Percentiles rank a stretch among this genome's conserved stretches.
phyloP scores from a whole-genome alignment of 92 coral and sea anemone genomes.

The Epizoanthus fatuus region DNA sequence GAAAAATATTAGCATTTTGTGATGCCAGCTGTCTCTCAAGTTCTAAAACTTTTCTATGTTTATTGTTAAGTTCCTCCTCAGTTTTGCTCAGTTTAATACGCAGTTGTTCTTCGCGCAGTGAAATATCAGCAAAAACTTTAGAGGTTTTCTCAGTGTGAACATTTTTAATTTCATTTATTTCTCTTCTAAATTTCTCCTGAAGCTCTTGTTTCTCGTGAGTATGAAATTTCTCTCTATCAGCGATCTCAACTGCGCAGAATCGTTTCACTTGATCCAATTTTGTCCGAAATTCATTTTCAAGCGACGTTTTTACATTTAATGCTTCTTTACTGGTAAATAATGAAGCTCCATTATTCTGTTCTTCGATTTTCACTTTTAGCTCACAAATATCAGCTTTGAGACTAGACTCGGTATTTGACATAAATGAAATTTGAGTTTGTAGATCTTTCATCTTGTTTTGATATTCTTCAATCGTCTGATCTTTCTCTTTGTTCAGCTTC shows the following conservation, averaged over 20 bases:
- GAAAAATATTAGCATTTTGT: too few species aligned
- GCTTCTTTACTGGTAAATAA: neutral
- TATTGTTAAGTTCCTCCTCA: neutral
- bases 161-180: neutral
- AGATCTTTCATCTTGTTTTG: slow-evolving; percentile 3
- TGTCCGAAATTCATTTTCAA: neutral
- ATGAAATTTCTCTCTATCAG: neutral
- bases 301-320: neutral
- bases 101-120: neutral
- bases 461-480: slow-evolving; percentile 5
- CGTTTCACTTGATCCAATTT: neutral
- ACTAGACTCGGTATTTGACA: neutral
- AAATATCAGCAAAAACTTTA: neutral
- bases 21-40: slow-evolving; percentile 21
- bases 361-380: neutral
- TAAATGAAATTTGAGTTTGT: neutral
- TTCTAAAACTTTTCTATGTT: neutral
- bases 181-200: neutral
- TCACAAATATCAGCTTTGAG: neutral
- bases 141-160: neutral
- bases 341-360: neutral
- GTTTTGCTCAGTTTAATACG: neutral
- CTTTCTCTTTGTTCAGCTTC: neutral
- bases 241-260: neutral
- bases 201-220: neutral